A percentile compares a stretch with the other conserved stretches of the same genome.
Evolutionary conservation across 2,113 vertebrate genomes (phyloP).

Genomic region (Helogale parvula): DNA sequence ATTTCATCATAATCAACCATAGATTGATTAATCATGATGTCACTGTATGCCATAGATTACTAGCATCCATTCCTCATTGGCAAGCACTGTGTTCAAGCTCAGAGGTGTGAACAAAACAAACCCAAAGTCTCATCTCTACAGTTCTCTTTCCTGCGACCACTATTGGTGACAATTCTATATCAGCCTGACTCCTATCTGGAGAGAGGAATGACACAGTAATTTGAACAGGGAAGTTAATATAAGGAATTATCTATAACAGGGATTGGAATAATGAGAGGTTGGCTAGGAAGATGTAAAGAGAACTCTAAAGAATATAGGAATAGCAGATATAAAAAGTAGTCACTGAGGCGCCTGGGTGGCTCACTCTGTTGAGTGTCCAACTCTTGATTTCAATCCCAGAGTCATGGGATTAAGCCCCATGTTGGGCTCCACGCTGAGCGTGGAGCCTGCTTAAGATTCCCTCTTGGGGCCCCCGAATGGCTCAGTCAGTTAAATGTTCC

Average conservation of each 20-base stretch:
- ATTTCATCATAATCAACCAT: neutral
- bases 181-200: neutral
- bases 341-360: no score
- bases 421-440: no score
- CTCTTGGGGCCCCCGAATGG: no score
- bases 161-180: conserved; percentile 9
- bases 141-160: neutral
- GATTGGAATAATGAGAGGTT: conserved; percentile 7
- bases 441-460: no score
- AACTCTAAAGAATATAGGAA: conserved; percentile 17
- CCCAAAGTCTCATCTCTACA: neutral
- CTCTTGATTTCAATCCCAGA: no score
- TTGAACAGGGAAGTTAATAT: conserved; percentile 1
- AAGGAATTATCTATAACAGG: neutral
- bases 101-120: neutral
- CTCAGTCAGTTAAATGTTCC: no score
- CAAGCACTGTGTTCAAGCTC: neutral
- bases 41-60: neutral
- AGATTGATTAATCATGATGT: neutral
- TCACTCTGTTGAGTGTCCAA: no score
- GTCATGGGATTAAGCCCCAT: no score
- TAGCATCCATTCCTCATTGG: neutral
- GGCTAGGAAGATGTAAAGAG: neutral
- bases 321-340: neutral
- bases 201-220: neutral